phyloP scores from a whole-genome alignment of 1,140 invertebrate genomes.

The Adelges cooleyi region DNA sequence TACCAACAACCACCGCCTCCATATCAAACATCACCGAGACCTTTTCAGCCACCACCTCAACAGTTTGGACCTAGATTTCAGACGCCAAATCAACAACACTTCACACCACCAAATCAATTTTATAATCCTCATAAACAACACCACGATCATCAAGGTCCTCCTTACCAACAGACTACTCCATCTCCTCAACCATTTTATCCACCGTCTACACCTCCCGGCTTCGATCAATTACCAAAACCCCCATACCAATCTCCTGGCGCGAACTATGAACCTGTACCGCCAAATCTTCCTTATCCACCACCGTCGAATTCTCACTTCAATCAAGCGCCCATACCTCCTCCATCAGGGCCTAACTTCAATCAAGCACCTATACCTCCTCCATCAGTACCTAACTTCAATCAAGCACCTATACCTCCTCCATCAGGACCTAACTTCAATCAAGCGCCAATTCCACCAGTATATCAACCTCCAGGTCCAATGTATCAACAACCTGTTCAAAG shows the following conservation, averaged over 20 bases:
- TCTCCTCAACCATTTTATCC: background rate
- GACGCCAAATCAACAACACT: background rate
- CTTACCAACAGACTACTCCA: background rate
- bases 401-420: too few relatives aligned
- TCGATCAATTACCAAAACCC: background rate
- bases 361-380: background rate
- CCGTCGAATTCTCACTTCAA: background rate
- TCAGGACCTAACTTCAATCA: too few relatives aligned
- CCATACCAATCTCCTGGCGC: background rate
- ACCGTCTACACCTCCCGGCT: background rate
- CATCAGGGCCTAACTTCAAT: background rate
- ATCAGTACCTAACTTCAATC: too few relatives aligned
- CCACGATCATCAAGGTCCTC: background rate
- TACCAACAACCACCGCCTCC: background rate
- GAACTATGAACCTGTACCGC: background rate
- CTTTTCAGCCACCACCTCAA: constrained; percentile 1
- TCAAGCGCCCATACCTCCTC: background rate
- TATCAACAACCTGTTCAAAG: background rate
- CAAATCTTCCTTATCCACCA: background rate
- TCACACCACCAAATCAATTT: background rate
- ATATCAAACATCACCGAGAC: background rate
- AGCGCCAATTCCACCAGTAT: too few relatives aligned
- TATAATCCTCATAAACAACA: background rate
- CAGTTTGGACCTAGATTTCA: constrained; percentile 23
- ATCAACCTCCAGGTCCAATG: too few relatives aligned